These are phyloP conservation scores for Agapetus fuscipes DNA, from an alignment of 2,888 invertebrate species.

Conservation along the genomic window DNA sequence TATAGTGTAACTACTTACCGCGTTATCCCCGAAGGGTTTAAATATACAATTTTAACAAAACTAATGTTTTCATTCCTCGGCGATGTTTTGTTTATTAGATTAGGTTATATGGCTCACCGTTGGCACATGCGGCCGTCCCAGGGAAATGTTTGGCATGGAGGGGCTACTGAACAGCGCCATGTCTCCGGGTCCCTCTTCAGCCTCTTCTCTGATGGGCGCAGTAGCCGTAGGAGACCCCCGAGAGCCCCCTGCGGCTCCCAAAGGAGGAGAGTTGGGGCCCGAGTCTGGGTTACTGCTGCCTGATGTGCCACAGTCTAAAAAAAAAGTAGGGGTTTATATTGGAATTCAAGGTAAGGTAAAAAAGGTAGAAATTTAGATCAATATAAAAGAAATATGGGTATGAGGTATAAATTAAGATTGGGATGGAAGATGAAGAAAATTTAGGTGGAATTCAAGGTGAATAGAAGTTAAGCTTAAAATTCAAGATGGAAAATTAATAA, in stretches of 20 bases:
- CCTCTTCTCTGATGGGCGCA: constrained; percentile 75
- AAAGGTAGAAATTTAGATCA: neutral
- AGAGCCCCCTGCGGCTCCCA: constrained; percentile 41
- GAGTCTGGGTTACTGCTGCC: constrained; percentile 59
- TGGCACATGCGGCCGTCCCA: constrained; percentile 68
- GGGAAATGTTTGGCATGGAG: constrained; percentile 93
- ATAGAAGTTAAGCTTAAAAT: no score
- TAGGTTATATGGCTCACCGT: constrained; percentile 14
- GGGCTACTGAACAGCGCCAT: constrained; percentile 85
- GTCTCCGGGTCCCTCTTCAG: constrained; percentile 65
- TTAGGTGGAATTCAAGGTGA: no score
- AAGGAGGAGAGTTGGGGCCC: constrained; percentile 67
- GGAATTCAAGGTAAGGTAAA: neutral
- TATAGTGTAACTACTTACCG: no score
- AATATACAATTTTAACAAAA: no score
- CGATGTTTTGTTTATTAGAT: no score
- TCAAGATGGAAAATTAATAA: no score
- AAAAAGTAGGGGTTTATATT: constrained; percentile 11
- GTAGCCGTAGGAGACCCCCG: constrained; percentile 53
- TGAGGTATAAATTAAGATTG: no score
- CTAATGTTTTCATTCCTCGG: no score
- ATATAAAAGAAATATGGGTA: constrained; percentile 2
- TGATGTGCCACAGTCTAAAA: constrained; percentile 35
- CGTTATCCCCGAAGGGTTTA: no score
- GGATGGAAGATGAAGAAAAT: no score